These are phyloP conservation scores for Drosophila siamana DNA, from an alignment of 2,888 invertebrate genomes.

Conservation along the genomic window DNA sequence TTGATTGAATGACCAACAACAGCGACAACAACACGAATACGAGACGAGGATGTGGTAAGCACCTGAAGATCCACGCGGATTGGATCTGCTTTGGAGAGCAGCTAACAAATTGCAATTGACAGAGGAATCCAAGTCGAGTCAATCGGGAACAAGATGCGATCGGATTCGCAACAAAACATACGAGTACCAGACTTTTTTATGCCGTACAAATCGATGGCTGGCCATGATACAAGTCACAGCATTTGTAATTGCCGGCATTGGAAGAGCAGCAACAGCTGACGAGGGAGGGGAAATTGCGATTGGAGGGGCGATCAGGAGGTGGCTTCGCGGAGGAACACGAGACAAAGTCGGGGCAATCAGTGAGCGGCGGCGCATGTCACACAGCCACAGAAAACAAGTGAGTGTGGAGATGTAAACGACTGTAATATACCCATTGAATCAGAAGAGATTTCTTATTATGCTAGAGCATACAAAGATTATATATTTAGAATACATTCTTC, in stretches of 20 bases:
- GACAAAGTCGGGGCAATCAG: conserved; percentile 69
- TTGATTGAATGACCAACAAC: conserved; percentile 57
- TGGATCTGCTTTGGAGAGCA: conserved; percentile 40
- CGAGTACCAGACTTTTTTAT: conserved; percentile 36
- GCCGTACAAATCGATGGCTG: conserved; percentile 81
- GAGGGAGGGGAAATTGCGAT: neutral
- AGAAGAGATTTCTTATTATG: neutral
- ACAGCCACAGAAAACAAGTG: conserved; percentile 34
- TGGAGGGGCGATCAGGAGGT: conserved; percentile 5
- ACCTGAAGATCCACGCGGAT: conserved; percentile 37
- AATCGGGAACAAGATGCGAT: conserved; percentile 81
- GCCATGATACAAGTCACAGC: conserved; percentile 81
- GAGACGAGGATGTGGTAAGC: conserved; percentile 13
- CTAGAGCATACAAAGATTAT: neutral
- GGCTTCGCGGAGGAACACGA: conserved; percentile 17
- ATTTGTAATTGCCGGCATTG: conserved; percentile 71
- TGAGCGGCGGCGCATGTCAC: conserved; percentile 75
- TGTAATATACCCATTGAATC: conserved; percentile 2
- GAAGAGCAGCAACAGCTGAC: neutral
- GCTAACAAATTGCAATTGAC: conserved; percentile 85
- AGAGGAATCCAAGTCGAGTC: conserved; percentile 70
- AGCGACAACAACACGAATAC: conserved; percentile 4
- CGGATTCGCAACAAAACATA: conserved; percentile 80
- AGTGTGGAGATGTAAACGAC: neutral
- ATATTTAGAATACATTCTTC: no score